Evolutionary conservation across 2,113 vertebrate genomes (phyloP).

Genomic region (Anser cygnoides): DNA sequence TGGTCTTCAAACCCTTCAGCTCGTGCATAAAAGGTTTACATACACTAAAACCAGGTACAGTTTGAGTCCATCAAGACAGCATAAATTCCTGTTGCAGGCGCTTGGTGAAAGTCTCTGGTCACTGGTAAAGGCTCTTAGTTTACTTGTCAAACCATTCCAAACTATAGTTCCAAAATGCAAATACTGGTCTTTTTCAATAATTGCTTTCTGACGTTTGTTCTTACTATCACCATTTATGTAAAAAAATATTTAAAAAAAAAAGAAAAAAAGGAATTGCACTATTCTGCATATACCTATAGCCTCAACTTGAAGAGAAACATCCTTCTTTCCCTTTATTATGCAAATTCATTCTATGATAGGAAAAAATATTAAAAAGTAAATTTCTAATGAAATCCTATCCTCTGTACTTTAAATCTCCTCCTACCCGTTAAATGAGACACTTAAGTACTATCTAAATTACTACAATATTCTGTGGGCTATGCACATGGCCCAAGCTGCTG

Average conservation of each 20-base stretch:
- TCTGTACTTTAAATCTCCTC: slow-evolving; percentile 63
- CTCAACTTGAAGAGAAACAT: background rate
- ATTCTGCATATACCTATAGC: background rate
- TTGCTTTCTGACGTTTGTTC: background rate
- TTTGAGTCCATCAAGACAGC: fast-evolving
- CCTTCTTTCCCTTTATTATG: background rate
- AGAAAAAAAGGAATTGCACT: background rate
- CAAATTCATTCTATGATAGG: background rate
- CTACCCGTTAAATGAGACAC: slow-evolving; percentile 48
- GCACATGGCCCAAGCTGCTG: background rate
- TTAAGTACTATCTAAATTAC: slow-evolving; percentile 38
- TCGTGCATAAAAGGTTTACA: background rate
- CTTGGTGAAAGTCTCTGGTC: background rate
- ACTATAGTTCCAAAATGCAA: background rate
- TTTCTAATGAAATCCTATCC: slow-evolving; percentile 37
- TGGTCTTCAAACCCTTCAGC: background rate
- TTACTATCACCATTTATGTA: background rate
- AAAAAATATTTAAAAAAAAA: background rate
- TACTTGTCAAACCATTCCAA: background rate
- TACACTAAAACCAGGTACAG: background rate
- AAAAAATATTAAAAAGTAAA: slow-evolving; percentile 13
- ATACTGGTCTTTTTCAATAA: background rate
- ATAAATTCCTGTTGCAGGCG: background rate
- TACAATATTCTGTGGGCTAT: slow-evolving; percentile 30
- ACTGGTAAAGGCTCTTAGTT: background rate